Percentiles rank a stretch among this genome's conserved stretches.
Evolutionary conservation across 1,140 invertebrate species (phyloP).

Genomic region (Cherax destructor): DNA sequence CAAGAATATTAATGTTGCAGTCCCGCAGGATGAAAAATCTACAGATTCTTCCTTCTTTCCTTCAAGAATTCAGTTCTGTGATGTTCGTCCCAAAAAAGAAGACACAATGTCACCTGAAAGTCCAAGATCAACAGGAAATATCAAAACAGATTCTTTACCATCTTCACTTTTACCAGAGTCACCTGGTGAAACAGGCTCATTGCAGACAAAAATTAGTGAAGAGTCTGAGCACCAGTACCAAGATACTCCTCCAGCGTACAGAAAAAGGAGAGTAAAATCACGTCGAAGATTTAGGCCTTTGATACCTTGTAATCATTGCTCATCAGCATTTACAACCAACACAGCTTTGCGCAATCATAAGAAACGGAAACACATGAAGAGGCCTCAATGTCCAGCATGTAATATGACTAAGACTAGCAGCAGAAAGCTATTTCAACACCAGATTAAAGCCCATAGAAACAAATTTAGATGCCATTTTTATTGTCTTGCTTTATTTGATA

Average conservation of each 20-base stretch:
- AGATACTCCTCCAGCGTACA: background rate
- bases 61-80: background rate
- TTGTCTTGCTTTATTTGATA: conserved; percentile 54
- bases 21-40: background rate
- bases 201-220: background rate
- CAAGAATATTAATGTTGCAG: background rate
- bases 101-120: background rate
- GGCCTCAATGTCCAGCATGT: conserved; percentile 38
- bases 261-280: conserved; percentile 9
- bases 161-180: background rate
- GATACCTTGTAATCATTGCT: conserved; percentile 20
- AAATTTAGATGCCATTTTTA: conserved; percentile 43
- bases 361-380: conserved; percentile 34
- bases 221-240: background rate
- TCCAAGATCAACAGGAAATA: background rate
- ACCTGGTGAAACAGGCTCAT: conserved; percentile 6
- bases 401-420: conserved; percentile 9
- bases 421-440: conserved; percentile 48
- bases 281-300: background rate
- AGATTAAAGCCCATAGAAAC: conserved; percentile 31
- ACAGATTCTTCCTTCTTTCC: background rate
- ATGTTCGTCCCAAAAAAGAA: background rate
- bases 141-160: background rate
- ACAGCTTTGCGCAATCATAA: conserved; percentile 25
- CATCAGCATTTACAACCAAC: conserved; percentile 16